These are phyloP conservation scores for Fissipunctia ypsillon DNA, from an alignment of 2,888 invertebrate species.

Conservation along the genomic window DNA sequence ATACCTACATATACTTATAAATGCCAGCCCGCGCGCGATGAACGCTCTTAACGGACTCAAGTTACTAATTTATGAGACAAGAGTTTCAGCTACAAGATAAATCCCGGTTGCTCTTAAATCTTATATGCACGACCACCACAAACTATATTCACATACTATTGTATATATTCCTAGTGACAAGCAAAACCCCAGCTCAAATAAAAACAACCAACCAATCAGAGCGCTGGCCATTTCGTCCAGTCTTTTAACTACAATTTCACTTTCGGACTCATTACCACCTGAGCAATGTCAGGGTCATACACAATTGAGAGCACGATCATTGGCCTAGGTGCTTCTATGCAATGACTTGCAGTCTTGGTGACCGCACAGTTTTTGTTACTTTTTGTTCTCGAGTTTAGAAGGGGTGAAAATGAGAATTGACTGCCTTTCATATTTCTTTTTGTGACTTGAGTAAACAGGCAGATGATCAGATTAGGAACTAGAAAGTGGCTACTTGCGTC, in stretches of 20 bases:
- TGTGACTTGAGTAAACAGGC: neutral
- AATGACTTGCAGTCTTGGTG: conserved; percentile 38
- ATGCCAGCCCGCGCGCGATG: too few relatives aligned
- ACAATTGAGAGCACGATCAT: neutral
- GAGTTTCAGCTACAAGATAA: neutral
- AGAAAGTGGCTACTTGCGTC: neutral
- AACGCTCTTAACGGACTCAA: neutral
- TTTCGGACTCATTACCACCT: conserved; percentile 31
- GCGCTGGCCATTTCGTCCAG: neutral
- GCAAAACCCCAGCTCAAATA: neutral
- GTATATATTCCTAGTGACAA: neutral
- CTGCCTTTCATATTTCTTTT: neutral
- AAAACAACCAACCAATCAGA: conserved; percentile 2
- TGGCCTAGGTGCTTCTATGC: conserved; percentile 8
- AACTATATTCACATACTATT: neutral
- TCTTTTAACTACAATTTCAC: conserved; percentile 15
- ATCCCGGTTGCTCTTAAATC: neutral
- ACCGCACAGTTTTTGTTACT: conserved; percentile 25
- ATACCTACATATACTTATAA: too few relatives aligned
- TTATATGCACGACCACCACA: neutral
- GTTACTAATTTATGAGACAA: too few relatives aligned
- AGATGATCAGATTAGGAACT: neutral
- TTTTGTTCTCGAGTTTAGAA: conserved; percentile 1
- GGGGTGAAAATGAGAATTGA: neutral
- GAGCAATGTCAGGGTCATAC: conserved; percentile 35